Percentiles rank a stretch among this genome's conserved stretches.
Evolutionary conservation across 2,113 vertebrate species (phyloP).

Genomic region (Dendropsophus ebraccatus): DNA sequence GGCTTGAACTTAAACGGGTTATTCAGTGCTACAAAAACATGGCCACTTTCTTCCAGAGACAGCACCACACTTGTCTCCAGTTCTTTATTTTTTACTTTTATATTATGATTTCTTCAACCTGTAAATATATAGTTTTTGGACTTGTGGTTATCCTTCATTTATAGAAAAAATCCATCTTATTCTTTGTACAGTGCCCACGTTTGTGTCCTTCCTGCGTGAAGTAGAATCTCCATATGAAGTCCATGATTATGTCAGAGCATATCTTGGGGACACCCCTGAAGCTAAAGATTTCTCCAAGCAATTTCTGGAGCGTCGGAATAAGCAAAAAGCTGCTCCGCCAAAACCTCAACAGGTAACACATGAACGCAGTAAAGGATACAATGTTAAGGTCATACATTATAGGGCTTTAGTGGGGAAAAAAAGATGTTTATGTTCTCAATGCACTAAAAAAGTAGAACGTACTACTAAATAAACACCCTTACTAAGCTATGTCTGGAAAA

Average conservation of each 20-base stretch:
- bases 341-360: constrained; percentile 79
- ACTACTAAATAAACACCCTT: too few relatives aligned
- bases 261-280: constrained; percentile 94
- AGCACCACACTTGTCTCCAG: too few relatives aligned
- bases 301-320: constrained; percentile 98
- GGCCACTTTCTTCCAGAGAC: too few relatives aligned
- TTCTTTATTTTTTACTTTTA: too few relatives aligned
- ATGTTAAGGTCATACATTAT: neutral
- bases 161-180: constrained; percentile 43
- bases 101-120: too few relatives aligned
- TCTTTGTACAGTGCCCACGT: constrained; percentile 87
- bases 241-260: constrained; percentile 96
- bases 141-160: neutral
- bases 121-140: too few relatives aligned
- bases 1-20: too few relatives aligned
- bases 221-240: constrained; percentile 98
- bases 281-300: constrained; percentile 99
- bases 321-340: constrained; percentile 93
- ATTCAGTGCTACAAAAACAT: too few relatives aligned
- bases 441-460: too few relatives aligned
- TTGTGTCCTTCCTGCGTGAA: constrained; percentile 98
- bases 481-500: too few relatives aligned
- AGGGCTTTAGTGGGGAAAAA: too few relatives aligned
- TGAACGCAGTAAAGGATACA: constrained; percentile 64
- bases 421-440: too few relatives aligned